Base-by-base conservation (phyloP, 2,888 invertebrate genomes). In the Orthosia cruda region DNA sequence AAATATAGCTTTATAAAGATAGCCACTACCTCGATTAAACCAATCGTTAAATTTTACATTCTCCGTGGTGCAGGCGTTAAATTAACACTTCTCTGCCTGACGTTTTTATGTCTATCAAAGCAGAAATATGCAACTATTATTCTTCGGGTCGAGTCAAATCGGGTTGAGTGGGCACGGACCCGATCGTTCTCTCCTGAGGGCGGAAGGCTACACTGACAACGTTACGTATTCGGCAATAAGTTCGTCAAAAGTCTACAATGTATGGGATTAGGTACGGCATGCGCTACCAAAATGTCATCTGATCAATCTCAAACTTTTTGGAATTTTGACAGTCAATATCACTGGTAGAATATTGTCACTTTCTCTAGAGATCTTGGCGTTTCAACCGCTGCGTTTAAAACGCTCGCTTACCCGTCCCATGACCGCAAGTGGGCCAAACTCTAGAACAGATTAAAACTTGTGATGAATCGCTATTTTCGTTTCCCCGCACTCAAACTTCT, bases 381-480 rank as follows among this genome's bases (percentile, higher is more conserved):
- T 74, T 45, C 11, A 62, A 69, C 47, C 45, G 80, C 74, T 15
- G 75, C 83, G 81, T 64, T 81, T n/a, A 3, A 11, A 52, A 59
- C 78, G 87, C 83, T 11, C 85, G 83, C 64, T 49, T 88, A 32
- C 20, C 13, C 11, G 9, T n/a, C 54, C 55, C 63, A 71, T 81
- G 81, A 91, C 92, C 92, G 86, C 93, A 94, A 94, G 93, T 93
- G 93, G 93, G 95, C 93, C 93, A 93, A 95, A 95, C 94, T 94
- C 90, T 91, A 89, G 90, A 95, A 95, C 95, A 95, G 95, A 95
- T 95, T 95, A 95, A 95, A 96, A 95, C 94, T 96, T 95, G 93
- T 95, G 95, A 95, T 95, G 95, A 95, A 95, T 95, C 94, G 95
- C 93, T 94, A 94, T 95, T 95, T 95, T 94, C 94, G 92, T 93